These are phyloP conservation scores for Habrosyne pyritoides DNA, from an alignment of 2,888 invertebrate species.

Conservation along the genomic window DNA sequence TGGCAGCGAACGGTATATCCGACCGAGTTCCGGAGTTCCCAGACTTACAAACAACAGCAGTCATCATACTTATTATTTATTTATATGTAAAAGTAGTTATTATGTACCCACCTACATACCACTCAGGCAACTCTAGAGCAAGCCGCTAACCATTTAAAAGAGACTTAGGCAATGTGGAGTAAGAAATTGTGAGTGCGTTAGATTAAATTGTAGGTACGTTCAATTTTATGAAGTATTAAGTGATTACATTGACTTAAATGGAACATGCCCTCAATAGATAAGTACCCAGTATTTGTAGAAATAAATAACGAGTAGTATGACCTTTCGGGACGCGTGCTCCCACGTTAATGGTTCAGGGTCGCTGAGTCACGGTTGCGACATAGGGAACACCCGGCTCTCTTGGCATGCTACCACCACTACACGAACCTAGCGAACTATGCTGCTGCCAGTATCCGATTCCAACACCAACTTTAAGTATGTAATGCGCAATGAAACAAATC, in stretches of 20 bases:
- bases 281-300: slow-evolving; percentile 17
- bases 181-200: not conserved
- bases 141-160: not conserved
- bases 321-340: slow-evolving; percentile 53
- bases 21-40: slow-evolving; percentile 31
- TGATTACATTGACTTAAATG: slow-evolving; percentile 12
- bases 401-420: slow-evolving; percentile 51
- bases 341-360: slow-evolving; percentile 69
- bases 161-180: not conserved
- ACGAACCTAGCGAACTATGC: slow-evolving; percentile 38
- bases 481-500: slow-evolving; percentile 11
- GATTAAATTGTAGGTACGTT: not conserved
- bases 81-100: no score
- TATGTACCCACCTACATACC: no score
- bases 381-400: slow-evolving; percentile 72
- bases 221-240: slow-evolving; percentile 9
- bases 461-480: slow-evolving; percentile 27
- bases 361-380: slow-evolving; percentile 66
- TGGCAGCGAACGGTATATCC: slow-evolving; percentile 40
- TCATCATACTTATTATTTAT: slow-evolving; percentile 23
- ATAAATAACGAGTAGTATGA: slow-evolving; percentile 40
- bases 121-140: no score
- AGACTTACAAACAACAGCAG: slow-evolving; percentile 54
- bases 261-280: slow-evolving; percentile 28
- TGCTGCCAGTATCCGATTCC: slow-evolving; percentile 39